Conservation (phyloP, 2,888 invertebrate species). For the Timema cristinae region DNA sequence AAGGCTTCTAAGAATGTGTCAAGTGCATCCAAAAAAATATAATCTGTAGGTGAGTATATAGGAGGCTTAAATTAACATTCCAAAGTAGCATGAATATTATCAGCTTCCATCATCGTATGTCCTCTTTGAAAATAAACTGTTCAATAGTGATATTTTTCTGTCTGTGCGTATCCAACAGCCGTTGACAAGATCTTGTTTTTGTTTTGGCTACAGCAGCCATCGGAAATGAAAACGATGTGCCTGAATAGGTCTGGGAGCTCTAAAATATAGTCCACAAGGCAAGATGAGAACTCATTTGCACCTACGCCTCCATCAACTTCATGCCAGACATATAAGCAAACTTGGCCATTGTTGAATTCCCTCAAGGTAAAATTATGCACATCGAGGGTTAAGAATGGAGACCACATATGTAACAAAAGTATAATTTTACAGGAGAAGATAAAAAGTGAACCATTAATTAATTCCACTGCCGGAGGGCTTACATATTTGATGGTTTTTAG, state of each 20-base stretch:
- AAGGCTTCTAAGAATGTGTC: too few relatives aligned
- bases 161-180: background rate
- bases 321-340: conserved; percentile 1
- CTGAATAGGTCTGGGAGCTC: background rate
- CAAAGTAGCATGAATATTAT: conserved; percentile 4
- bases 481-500: too few relatives aligned
- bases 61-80: too few relatives aligned
- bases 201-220: conserved; percentile 11
- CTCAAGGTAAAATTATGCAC: background rate
- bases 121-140: conserved; percentile 10
- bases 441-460: too few relatives aligned
- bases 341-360: background rate
- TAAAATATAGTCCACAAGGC: background rate
- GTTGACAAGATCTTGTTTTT: background rate
- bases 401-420: too few relatives aligned
- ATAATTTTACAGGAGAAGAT: too few relatives aligned
- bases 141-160: background rate
- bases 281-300: conserved; percentile 8
- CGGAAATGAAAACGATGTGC: background rate
- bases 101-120: background rate
- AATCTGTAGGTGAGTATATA: too few relatives aligned
- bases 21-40: too few relatives aligned
- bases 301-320: conserved; percentile 9
- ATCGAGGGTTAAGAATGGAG: too few relatives aligned
- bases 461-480: too few relatives aligned